Conservation (phyloP, 2,113 vertebrate genomes). For the Heterotilapia buettikoferi region DNA sequence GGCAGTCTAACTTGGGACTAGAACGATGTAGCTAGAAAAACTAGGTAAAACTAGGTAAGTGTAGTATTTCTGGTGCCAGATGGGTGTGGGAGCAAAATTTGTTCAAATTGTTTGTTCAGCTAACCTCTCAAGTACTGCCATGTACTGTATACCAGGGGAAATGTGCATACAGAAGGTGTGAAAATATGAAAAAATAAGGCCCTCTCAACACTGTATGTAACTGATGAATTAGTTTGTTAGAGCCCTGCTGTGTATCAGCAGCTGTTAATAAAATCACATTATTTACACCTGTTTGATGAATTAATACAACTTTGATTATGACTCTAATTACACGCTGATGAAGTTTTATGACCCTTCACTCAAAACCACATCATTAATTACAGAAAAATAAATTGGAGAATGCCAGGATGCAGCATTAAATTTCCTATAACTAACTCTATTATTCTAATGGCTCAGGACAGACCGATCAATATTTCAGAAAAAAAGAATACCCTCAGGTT, state of each 20-base stretch:
- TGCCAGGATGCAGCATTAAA: not conserved
- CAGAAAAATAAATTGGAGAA: not conserved
- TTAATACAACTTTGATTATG: not conserved
- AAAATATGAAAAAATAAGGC: not conserved
- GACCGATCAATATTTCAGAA: not conserved
- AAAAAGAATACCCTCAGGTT: not conserved
- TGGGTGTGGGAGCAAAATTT: not conserved
- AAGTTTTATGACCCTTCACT: not conserved
- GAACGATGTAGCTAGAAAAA: not conserved
- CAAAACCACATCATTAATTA: constrained; percentile 21
- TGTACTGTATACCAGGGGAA: not conserved
- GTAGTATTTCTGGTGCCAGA: not conserved
- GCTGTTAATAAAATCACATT: not conserved
- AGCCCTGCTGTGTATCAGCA: not conserved
- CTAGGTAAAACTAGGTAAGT: not conserved
- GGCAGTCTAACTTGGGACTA: not conserved
- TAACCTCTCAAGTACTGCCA: not conserved
- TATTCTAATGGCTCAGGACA: not conserved
- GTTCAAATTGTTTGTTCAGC: not conserved
- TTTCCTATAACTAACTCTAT: not conserved
- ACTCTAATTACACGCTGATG: constrained; percentile 9
- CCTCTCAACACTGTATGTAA: not conserved
- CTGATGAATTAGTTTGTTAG: not conserved
- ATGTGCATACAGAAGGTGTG: not conserved
- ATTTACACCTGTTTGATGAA: not conserved